Conservation (phyloP, 2,888 invertebrate species). For the Acleris cristana region DNA sequence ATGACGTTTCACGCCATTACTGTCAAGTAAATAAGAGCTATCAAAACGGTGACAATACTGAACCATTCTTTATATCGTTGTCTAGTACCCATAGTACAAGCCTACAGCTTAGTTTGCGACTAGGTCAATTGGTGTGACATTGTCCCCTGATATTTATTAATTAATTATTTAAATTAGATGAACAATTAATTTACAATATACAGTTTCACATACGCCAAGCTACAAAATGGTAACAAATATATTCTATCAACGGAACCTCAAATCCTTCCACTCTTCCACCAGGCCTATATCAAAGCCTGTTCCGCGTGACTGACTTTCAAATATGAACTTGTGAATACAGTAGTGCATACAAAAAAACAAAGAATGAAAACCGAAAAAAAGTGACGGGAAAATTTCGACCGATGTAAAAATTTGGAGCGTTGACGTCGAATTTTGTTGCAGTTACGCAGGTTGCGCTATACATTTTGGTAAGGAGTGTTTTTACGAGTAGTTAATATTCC, state of each 20-base stretch:
- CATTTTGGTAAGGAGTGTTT: not conserved
- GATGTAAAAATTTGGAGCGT: slow-evolving; percentile 31
- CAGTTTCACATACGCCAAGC: too few species aligned
- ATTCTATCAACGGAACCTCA: slow-evolving; percentile 14
- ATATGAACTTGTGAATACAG: slow-evolving; percentile 43
- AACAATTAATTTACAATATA: too few species aligned
- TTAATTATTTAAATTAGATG: too few species aligned
- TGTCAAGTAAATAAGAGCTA: too few species aligned
- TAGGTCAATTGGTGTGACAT: too few species aligned
- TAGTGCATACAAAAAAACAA: slow-evolving; percentile 32
- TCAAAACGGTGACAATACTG: too few species aligned
- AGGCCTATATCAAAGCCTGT: slow-evolving; percentile 40
- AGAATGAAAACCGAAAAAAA: slow-evolving; percentile 20
- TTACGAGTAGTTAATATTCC: not conserved
- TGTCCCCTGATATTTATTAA: too few species aligned
- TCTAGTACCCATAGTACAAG: too few species aligned
- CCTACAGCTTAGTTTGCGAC: too few species aligned
- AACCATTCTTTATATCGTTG: too few species aligned
- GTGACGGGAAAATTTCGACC: slow-evolving; percentile 24
- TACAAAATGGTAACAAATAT: too few species aligned
- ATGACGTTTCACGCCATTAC: too few species aligned
- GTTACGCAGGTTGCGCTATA: not conserved
- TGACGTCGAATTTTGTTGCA: slow-evolving; percentile 25
- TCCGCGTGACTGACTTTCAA: slow-evolving; percentile 44
- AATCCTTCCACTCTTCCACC: slow-evolving; percentile 4